phyloP scores from a whole-genome alignment of 1,140 invertebrate species.

The Brachionus calyciflorus region DNA sequence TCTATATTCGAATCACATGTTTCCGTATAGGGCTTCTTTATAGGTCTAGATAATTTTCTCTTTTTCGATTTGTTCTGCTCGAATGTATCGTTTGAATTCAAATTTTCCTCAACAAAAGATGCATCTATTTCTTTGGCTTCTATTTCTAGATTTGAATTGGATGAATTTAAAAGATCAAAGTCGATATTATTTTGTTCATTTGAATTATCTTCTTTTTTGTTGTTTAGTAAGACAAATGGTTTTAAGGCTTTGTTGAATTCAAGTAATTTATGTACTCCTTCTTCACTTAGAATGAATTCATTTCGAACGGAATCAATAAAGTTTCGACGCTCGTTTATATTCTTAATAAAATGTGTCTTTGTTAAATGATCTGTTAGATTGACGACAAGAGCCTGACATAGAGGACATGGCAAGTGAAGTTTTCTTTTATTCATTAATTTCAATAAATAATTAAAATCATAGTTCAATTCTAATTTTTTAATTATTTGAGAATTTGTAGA shows the following conservation, averaged over 20 bases:
- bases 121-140: not conserved
- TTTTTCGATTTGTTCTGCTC: not conserved
- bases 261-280: not conserved
- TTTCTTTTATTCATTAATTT: conserved; percentile 45
- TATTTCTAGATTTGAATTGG: not conserved
- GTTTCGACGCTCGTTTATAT: conserved; percentile 16
- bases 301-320: conserved; percentile 38
- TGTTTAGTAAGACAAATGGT: not conserved
- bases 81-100: too few relatives aligned
- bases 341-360: conserved; percentile 41
- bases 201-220: not conserved
- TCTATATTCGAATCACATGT: not conserved
- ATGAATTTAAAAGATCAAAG: not conserved
- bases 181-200: not conserved
- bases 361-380: conserved; percentile 37
- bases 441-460: conserved; percentile 12
- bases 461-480: not conserved
- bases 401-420: conserved; percentile 28
- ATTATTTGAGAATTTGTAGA: too few relatives aligned
- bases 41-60: conserved; percentile 18
- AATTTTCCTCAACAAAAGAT: not conserved
- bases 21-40: conserved; percentile 6
- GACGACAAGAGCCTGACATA: conserved; percentile 5
- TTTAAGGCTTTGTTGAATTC: conserved; percentile 32
- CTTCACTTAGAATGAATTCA: conserved; percentile 16